Evolutionary conservation across 2,888 invertebrate species (phyloP).

Genomic region (Osedax fenrisi): DNA sequence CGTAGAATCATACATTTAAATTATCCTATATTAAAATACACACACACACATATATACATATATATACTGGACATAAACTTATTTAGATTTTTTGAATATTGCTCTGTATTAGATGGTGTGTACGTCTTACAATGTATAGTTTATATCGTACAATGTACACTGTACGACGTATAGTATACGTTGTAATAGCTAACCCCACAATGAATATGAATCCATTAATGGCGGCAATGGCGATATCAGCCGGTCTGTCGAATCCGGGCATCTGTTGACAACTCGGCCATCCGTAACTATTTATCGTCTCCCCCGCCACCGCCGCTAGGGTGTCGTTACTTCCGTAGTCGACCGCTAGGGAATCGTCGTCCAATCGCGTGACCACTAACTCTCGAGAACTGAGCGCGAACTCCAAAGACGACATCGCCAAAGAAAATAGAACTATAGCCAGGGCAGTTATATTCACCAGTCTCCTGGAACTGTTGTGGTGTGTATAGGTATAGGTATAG

Average conservation of each 20-base stretch:
- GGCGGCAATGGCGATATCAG: background rate
- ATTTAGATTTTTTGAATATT: no score
- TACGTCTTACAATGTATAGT: no score
- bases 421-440: background rate
- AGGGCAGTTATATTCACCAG: background rate
- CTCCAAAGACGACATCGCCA: background rate
- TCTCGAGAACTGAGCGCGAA: background rate
- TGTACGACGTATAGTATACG: no score
- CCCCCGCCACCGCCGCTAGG: background rate
- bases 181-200: background rate
- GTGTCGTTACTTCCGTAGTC: background rate
- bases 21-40: no score
- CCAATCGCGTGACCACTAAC: no score
- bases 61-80: no score
- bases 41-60: no score
- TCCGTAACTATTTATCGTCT: background rate
- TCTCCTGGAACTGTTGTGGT: background rate
- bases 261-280: background rate
- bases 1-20: no score
- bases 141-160: no score
- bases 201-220: background rate
- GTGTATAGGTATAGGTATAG: no score
- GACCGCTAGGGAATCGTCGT: no score
- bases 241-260: background rate
- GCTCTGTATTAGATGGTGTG: no score